Evolutionary conservation across 1,140 invertebrate genomes (phyloP).

Genomic region (Drosophila nikananu): DNA sequence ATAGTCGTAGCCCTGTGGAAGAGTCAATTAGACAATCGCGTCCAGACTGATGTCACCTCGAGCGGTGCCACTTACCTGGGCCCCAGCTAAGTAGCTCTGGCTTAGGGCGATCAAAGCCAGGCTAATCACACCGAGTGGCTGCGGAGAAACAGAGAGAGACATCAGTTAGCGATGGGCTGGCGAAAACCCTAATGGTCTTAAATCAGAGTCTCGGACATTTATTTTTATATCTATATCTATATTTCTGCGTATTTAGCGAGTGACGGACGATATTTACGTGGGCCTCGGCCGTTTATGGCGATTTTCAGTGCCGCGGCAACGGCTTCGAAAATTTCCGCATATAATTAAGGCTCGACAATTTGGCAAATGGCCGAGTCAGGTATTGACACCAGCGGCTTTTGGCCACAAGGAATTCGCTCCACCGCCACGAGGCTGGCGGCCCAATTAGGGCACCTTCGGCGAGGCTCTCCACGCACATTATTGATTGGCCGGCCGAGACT

Average conservation of each 20-base stretch:
- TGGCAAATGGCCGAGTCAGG: slow-evolving; percentile 41
- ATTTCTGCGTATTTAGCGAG: slow-evolving; percentile 26
- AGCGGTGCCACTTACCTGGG: slow-evolving; percentile 35
- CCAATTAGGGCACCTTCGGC: slow-evolving; percentile 45
- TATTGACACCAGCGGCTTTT: slow-evolving; percentile 39
- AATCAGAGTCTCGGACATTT: slow-evolving; percentile 42
- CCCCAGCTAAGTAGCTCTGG: slow-evolving; percentile 38
- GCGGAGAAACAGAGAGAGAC: slow-evolving; percentile 31
- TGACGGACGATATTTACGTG: slow-evolving; percentile 55
- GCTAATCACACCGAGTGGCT: slow-evolving; percentile 61
- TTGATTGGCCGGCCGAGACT: slow-evolving; percentile 39
- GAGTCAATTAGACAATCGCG: slow-evolving; percentile 9
- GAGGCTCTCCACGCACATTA: slow-evolving; percentile 33
- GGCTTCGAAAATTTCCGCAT: slow-evolving; percentile 56
- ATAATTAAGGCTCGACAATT: slow-evolving; percentile 53
- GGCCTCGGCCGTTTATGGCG: slow-evolving; percentile 47
- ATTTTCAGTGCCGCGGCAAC: slow-evolving; percentile 41
- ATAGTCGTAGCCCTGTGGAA: slow-evolving; percentile 52
- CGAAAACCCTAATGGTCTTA: slow-evolving; percentile 33
- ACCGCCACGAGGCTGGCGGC: background rate
- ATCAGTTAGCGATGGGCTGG: slow-evolving; percentile 28
- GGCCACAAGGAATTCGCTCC: slow-evolving; percentile 33
- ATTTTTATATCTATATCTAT: slow-evolving; percentile 31
- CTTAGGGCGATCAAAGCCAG: slow-evolving; percentile 50
- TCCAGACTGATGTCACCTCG: background rate